Base-by-base conservation (phyloP, 2,888 invertebrate genomes). In the Pyrgus malvae region DNA sequence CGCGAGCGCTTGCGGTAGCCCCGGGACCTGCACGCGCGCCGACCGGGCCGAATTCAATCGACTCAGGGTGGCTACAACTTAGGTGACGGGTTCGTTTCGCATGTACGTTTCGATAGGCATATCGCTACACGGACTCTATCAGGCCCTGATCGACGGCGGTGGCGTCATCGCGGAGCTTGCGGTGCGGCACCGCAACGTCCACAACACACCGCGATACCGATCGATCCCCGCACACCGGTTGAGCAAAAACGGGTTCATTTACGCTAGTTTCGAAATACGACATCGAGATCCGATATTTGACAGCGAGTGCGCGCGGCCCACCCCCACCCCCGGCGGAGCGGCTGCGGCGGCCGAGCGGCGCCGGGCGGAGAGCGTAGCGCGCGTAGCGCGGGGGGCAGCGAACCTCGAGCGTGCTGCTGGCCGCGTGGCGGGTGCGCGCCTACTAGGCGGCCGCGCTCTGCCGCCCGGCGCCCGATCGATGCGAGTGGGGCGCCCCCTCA, bases 401-500 rank as follows among this genome's bases (percentile, higher is more conserved):
- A 29, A 59, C 56, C 53, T 57, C 57, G 57, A 54, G 59, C 51
- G 55, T 56, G 62, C 62, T 63, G 64, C 64, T 61, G 66, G 64
- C 60, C 67, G 61, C 61, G 66, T 60, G 58, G 64, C 60, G 63
- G 63, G 64, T 64, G 60, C 64, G 60, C 61, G 65, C 65, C 64
- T 63, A 66, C 66, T 68, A 62, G 62, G 66, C 65, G 69, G 63
- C 82, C 77, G 77, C 82, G 78, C 79, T 14, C 78, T 78, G 81
- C 80, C 82, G 80, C 82, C 76, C 82, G 78, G 79, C 82, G 81
- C 23, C 23, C 31, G 80, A 76, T 49, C 59, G 55, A 56, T 55
- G 46, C 42, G 76, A 70, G 69, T 70, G 72, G 71, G 71, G 70
- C 72, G 16, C 46, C 31, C 53, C 54, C 56, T 41, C 57, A 62